Conservation (phyloP, 2,113 vertebrate genomes). For the Channa maculata region DNA sequence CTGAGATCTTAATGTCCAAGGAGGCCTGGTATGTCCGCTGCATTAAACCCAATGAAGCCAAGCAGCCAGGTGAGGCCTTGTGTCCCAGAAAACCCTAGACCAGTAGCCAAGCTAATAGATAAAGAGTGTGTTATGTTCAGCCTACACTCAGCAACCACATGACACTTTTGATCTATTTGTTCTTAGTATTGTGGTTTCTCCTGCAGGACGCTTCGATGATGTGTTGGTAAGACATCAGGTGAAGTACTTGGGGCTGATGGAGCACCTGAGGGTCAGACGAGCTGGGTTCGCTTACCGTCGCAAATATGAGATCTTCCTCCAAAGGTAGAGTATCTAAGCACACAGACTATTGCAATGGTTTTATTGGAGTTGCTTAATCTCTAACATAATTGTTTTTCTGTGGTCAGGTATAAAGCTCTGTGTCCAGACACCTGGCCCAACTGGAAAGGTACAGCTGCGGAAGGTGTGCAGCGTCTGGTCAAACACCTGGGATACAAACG, state of each 20-base stretch:
- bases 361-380: background rate
- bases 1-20: conserved; percentile 94
- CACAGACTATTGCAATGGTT: background rate
- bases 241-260: conserved; percentile 97
- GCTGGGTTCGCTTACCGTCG: conserved; percentile 95
- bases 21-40: conserved; percentile 95
- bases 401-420: conserved; percentile 91
- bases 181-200: background rate
- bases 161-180: conserved; percentile 2
- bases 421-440: conserved; percentile 98
- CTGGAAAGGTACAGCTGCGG: conserved; percentile 89
- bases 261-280: conserved; percentile 91
- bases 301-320: conserved; percentile 92
- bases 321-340: conserved; percentile 82
- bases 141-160: background rate
- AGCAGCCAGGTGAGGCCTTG: conserved; percentile 85
- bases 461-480: conserved; percentile 91
- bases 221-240: conserved; percentile 92
- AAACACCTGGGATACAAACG: conserved; percentile 91
- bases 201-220: conserved; percentile 91
- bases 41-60: conserved; percentile 95
- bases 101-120: background rate
- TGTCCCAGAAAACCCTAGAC: background rate
- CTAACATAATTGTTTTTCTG: background rate
- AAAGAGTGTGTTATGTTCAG: background rate